phyloP scores from a whole-genome alignment of 1,140 invertebrate species.

The Cyphomyrmex costatus region DNA sequence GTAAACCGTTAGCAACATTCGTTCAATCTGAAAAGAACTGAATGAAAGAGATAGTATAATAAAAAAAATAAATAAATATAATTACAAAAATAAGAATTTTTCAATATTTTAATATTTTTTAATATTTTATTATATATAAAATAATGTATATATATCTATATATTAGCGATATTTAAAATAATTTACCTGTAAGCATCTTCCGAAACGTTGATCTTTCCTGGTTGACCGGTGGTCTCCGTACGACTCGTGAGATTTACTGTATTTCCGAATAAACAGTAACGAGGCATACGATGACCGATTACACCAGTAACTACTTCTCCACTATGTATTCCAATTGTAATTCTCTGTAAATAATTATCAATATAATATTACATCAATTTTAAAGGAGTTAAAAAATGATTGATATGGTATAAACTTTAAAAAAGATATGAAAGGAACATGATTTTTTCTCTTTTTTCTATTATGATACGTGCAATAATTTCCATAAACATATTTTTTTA shows the following conservation, averaged over 20 bases:
- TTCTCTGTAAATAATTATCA: slow-evolving; percentile 89
- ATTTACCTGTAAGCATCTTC: slow-evolving; percentile 96
- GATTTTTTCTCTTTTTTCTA: background rate
- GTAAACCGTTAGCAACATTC: slow-evolving; percentile 42
- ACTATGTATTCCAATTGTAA: slow-evolving; percentile 98
- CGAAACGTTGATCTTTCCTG: slow-evolving; percentile 97
- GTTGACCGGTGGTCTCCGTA: slow-evolving; percentile 97
- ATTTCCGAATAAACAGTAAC: slow-evolving; percentile 99
- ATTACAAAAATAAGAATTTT: slow-evolving; percentile 3
- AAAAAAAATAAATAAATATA: slow-evolving; percentile 21
- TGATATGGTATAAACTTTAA: background rate
- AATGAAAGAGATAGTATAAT: background rate
- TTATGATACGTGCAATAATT: background rate
- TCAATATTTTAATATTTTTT: too few relatives aligned
- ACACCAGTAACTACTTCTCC: slow-evolving; percentile 98
- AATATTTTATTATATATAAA: background rate
- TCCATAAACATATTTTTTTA: background rate
- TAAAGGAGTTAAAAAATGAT: background rate
- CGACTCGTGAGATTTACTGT: slow-evolving; percentile 98
- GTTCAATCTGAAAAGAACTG: background rate
- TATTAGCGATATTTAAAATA: background rate
- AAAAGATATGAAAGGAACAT: background rate
- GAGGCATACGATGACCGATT: slow-evolving; percentile 98
- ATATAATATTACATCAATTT: background rate
- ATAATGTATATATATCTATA: slow-evolving; percentile 18